Conservation (phyloP, 2,888 invertebrate genomes). For the Zele albiditarsus region DNA sequence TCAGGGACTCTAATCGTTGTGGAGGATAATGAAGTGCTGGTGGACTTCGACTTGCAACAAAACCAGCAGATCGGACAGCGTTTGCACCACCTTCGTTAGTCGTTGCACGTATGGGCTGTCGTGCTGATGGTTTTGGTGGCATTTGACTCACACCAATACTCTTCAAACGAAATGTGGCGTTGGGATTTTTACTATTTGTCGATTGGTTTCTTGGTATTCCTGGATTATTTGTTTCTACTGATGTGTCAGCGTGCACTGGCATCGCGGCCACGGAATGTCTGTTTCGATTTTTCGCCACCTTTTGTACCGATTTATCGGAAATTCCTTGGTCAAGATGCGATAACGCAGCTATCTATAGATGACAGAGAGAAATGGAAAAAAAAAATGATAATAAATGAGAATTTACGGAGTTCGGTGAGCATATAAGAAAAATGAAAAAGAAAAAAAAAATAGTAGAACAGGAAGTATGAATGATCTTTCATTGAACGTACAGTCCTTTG, state of each 20-base stretch:
- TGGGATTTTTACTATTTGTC: slow-evolving; percentile 47
- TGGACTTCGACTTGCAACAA: slow-evolving; percentile 5
- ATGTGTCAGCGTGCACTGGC: background rate
- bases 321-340: slow-evolving; percentile 20
- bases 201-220: background rate
- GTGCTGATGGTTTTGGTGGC: slow-evolving; percentile 47
- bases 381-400: slow-evolving; percentile 1
- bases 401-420: background rate
- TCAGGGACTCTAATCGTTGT: slow-evolving; percentile 57
- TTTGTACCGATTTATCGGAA: background rate
- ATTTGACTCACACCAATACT: slow-evolving; percentile 49
- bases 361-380: background rate
- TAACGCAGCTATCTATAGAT: slow-evolving; percentile 6
- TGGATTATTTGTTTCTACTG: background rate
- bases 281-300: background rate
- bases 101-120: slow-evolving; percentile 45
- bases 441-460: background rate
- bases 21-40: slow-evolving; percentile 40
- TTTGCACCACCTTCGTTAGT: background rate
- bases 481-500: slow-evolving; percentile 54
- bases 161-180: slow-evolving; percentile 51
- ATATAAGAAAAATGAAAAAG: slow-evolving; percentile 34
- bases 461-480: background rate
- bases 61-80: background rate
- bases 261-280: slow-evolving; percentile 2